A percentile compares a stretch with the other conserved stretches of the same genome.
Conservation (phyloP, 2,113 vertebrate genomes). For the Uria lomvia region DNA sequence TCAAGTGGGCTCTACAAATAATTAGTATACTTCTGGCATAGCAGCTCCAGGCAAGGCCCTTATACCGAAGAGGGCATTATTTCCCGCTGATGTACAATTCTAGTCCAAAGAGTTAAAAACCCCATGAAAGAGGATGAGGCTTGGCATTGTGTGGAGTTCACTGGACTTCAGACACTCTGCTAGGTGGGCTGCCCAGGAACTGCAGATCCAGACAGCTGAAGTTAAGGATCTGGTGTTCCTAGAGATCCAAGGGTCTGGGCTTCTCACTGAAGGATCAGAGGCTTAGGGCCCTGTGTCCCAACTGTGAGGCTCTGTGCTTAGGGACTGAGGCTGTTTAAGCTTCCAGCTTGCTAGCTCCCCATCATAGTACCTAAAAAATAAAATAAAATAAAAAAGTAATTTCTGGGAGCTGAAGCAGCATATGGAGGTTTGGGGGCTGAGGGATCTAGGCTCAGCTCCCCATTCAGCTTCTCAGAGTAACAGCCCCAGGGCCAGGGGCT, state of each 20-base stretch:
- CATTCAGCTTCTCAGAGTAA: neutral
- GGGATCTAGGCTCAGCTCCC: neutral
- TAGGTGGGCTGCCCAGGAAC: neutral
- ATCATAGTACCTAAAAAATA: neutral
- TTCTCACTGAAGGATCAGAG: neutral
- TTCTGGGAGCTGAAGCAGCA: neutral
- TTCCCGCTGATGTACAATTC: neutral
- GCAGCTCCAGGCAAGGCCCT: neutral
- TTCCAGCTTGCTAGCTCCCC: neutral
- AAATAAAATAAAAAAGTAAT: neutral
- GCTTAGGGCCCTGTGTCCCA: neutral
- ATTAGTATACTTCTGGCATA: neutral
- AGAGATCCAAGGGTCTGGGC: neutral
- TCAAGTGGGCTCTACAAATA: constrained; percentile 16
- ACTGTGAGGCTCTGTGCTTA: neutral
- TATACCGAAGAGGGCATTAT: neutral
- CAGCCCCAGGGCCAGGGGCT: neutral
- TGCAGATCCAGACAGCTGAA: neutral
- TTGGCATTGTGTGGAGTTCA: neutral
- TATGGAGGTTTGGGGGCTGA: neutral
- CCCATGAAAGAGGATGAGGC: neutral
- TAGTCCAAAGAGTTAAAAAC: neutral
- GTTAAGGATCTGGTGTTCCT: neutral
- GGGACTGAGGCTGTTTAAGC: neutral
- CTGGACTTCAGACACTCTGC: neutral